These are phyloP conservation scores for Drosophila watanabei DNA, from an alignment of 1,140 invertebrate genomes.

Conservation along the genomic window DNA sequence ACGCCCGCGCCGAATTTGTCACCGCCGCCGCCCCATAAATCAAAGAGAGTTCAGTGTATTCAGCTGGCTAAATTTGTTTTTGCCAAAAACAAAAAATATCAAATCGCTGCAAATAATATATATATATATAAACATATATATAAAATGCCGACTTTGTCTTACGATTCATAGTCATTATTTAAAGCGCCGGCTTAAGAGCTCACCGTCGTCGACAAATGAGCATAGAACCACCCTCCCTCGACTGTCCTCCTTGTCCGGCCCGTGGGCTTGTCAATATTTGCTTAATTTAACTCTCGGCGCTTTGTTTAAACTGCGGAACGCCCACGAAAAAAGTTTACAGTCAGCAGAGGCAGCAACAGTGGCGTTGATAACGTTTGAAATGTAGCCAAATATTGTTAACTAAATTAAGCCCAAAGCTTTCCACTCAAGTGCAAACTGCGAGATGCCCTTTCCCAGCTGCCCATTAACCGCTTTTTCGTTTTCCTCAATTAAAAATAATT, in stretches of 20 bases:
- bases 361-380: slow-evolving; percentile 46
- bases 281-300: slow-evolving; percentile 71
- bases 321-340: slow-evolving; percentile 38
- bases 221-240: slow-evolving; percentile 8
- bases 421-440: slow-evolving; percentile 18
- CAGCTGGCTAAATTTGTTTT: slow-evolving; percentile 63
- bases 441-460: slow-evolving; percentile 18
- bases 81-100: slow-evolving; percentile 44
- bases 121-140: slow-evolving; percentile 34
- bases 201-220: slow-evolving; percentile 68
- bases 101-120: slow-evolving; percentile 56
- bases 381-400: slow-evolving; percentile 60
- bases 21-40: slow-evolving; percentile 38
- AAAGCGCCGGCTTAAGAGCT: slow-evolving; percentile 76
- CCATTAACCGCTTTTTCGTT: not conserved
- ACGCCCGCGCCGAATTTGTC: slow-evolving; percentile 41
- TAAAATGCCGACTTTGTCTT: slow-evolving; percentile 44
- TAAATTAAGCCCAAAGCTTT: slow-evolving; percentile 32
- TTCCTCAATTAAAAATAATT: slow-evolving; percentile 11
- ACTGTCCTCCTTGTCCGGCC: not conserved
- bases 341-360: slow-evolving; percentile 33
- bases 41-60: slow-evolving; percentile 37
- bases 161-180: slow-evolving; percentile 77
- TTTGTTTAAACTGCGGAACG: slow-evolving; percentile 68
- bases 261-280: slow-evolving; percentile 67